Evolutionary conservation across 2,797 vertebrate genomes (phyloP).

Genomic region (Ammospiza maritima): DNA sequence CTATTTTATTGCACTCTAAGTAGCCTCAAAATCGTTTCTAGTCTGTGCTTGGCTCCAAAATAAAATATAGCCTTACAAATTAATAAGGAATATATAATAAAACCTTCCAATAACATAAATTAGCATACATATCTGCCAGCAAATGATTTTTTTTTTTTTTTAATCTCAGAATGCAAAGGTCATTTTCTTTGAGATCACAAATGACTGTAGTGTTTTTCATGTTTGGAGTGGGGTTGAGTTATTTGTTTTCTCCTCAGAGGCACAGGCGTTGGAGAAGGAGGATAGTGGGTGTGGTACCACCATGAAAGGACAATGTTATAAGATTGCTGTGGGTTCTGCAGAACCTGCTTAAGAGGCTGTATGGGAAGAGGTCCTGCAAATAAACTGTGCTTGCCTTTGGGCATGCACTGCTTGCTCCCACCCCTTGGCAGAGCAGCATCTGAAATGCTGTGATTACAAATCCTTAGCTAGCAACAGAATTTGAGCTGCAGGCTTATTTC

Average conservation of each 20-base stretch:
- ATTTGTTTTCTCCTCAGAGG: not conserved
- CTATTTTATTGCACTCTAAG: not conserved
- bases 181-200: not conserved
- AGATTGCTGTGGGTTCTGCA: not conserved
- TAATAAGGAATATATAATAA: not conserved
- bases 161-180: not conserved
- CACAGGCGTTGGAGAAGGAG: not conserved
- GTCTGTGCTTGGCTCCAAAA: not conserved
- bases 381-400: not conserved
- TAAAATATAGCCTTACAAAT: not conserved
- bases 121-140: not conserved
- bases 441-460: not conserved
- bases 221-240: not conserved
- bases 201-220: not conserved
- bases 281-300: not conserved
- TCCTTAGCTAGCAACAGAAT: not conserved
- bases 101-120: not conserved
- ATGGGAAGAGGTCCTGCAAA: not conserved
- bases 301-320: fast-evolving
- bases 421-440: not conserved
- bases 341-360: not conserved
- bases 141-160: not conserved
- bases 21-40: not conserved
- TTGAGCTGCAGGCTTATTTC: not conserved
- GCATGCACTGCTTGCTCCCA: not conserved